Evolutionary conservation across 2,888 invertebrate species (phyloP).

Genomic region (Tubulanus polymorphus): DNA sequence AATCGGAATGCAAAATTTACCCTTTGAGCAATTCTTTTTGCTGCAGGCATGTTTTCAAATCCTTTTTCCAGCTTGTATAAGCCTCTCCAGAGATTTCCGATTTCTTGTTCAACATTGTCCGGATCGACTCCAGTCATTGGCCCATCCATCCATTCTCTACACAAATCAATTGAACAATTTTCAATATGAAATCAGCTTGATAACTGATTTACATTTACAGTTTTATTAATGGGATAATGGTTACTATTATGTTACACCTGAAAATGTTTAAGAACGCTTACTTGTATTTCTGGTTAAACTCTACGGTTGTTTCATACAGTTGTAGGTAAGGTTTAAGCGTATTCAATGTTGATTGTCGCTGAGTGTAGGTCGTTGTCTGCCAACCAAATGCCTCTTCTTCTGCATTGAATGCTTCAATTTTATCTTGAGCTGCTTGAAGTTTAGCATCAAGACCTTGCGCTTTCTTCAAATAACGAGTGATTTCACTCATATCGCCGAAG

Average conservation of each 20-base stretch:
- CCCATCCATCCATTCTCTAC: conserved; percentile 73
- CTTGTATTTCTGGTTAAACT: conserved; percentile 77
- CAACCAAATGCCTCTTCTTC: conserved; percentile 86
- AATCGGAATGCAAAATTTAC: conserved; percentile 49
- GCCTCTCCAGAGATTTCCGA: conserved; percentile 67
- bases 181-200: not conserved
- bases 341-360: conserved; percentile 70
- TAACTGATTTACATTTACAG: not conserved
- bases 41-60: conserved; percentile 72
- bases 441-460: conserved; percentile 72
- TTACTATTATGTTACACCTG: no score
- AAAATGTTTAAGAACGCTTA: no score
- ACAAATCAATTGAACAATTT: no score
- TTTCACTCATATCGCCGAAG: conserved; percentile 79
- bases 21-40: conserved; percentile 67
- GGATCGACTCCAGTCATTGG: conserved; percentile 82
- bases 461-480: conserved; percentile 77
- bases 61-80: conserved; percentile 84
- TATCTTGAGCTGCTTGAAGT: conserved; percentile 68
- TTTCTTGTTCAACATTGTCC: conserved; percentile 79
- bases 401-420: conserved; percentile 82
- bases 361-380: conserved; percentile 83
- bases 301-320: conserved; percentile 82
- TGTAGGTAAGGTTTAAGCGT: conserved; percentile 79
- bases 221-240: no score